These are phyloP conservation scores for Adelges cooleyi DNA, from an alignment of 1,140 invertebrate genomes.

Conservation along the genomic window DNA sequence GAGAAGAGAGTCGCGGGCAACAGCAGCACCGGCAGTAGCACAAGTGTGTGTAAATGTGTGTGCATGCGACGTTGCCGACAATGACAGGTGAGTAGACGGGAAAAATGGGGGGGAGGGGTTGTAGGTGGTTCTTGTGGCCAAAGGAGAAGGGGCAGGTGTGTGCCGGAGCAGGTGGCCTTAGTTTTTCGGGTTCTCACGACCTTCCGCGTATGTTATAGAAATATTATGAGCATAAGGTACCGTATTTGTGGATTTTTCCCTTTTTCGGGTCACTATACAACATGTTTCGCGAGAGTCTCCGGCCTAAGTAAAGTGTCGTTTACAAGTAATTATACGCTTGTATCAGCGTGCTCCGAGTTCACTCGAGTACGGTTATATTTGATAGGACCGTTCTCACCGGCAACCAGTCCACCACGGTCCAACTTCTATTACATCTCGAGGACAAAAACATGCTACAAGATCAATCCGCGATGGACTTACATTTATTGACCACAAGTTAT, in stretches of 20 bases:
- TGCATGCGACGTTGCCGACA: constrained; percentile 22
- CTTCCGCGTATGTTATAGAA: constrained; percentile 1
- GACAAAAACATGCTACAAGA: too few relatives aligned
- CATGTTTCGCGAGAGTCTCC: neutral
- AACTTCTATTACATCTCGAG: too few relatives aligned
- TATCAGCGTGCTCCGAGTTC: neutral
- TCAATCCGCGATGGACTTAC: too few relatives aligned
- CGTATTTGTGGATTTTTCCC: constrained; percentile 9
- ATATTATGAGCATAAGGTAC: constrained; percentile 25
- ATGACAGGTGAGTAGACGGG: constrained; percentile 24
- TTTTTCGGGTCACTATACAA: neutral
- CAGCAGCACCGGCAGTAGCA: neutral
- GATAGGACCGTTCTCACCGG: too few relatives aligned
- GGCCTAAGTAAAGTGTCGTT: neutral
- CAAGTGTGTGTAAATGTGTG: neutral
- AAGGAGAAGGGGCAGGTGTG: constrained; percentile 21
- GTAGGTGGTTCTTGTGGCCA: neutral
- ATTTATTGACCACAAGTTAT: too few relatives aligned
- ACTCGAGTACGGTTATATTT: too few relatives aligned
- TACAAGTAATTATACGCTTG: neutral
- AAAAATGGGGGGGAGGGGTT: neutral
- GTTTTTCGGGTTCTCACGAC: constrained; percentile 26
- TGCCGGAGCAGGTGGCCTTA: constrained; percentile 24
- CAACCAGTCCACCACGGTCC: too few relatives aligned
- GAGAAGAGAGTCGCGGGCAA: neutral